Base-by-base conservation (phyloP, 2,888 invertebrate genomes). In the Gymnocheta viridis region DNA sequence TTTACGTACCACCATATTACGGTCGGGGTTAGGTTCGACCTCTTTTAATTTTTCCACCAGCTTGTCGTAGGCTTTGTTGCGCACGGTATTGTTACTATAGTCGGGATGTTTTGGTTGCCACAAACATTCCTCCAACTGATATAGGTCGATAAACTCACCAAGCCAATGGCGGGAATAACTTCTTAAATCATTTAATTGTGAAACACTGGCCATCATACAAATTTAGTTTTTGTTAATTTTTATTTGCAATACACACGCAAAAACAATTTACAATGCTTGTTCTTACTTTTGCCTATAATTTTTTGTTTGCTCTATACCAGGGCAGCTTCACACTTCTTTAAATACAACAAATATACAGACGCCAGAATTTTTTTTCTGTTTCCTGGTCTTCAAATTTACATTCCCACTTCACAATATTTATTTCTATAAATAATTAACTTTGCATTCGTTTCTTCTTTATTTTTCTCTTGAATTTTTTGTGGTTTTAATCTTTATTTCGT, bases 101-200 rank as follows among this genome's bases (percentile, higher is more conserved):
- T 91, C 92, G 3, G 90, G 89, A 86, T 91, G 92, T 82, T 91
- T 91, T 2, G 91, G 90, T 84, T 91, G 90, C 91, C 91, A 91
- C 51, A 91, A 82, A 58, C 92, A 91, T 74, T 90, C 90, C 70
- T 92, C 91, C 67, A 85, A 88, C 77, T 91, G 91, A 85, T 91
- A 91, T 27, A 89, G 88, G 38, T 91, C 91, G 66, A 91, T 92
- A 66, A 91, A 92, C 82, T 91, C 91, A 1, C 90, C 90, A 7
- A 91, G 86, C 91, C 91, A 91, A 74, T 91, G 91, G 14, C 92
- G 89, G 24, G 92, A 92, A 85, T 92, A 92, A 6, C 90, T 90
- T 14, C 92, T 87, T 83, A 91, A 85, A 85, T 91, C 91, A 54
- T 89, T 91, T 51, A 90, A 82, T 74, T 88, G 88, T 66, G 88